These are phyloP conservation scores for Druon quercuslanigerum DNA, from an alignment of 1,140 invertebrate genomes.

Conservation along the genomic window DNA sequence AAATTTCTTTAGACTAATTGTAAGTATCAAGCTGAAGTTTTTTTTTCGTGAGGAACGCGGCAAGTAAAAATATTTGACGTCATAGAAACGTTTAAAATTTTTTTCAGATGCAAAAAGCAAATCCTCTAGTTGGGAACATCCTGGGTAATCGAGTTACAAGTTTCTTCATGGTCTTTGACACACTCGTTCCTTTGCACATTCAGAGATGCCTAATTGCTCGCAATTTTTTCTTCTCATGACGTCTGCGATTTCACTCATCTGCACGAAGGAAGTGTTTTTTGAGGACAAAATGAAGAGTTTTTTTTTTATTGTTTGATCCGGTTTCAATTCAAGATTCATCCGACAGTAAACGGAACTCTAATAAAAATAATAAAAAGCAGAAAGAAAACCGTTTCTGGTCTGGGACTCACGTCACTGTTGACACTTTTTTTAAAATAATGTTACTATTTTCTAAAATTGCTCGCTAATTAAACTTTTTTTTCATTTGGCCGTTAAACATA, in stretches of 20 bases:
- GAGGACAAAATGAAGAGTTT: neutral
- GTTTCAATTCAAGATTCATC: neutral
- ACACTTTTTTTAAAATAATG: no score
- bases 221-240: neutral
- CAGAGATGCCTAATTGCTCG: constrained; percentile 2
- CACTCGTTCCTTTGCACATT: neutral
- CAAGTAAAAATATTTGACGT: neutral
- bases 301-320: neutral
- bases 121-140: constrained; percentile 12
- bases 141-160: constrained; percentile 1
- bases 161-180: constrained; percentile 1
- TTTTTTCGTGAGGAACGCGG: no score
- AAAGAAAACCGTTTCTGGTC: no score
- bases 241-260: constrained; percentile 20
- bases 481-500: no score
- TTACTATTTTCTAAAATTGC: no score
- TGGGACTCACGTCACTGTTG: no score
- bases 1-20: no score
- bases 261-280: neutral
- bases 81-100: neutral
- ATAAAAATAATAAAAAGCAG: no score
- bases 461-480: no score
- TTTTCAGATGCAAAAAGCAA: neutral
- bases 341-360: no score
- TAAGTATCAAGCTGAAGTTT: no score